These are phyloP conservation scores for Archips xylosteana DNA, from an alignment of 2,888 invertebrate genomes.

Conservation along the genomic window DNA sequence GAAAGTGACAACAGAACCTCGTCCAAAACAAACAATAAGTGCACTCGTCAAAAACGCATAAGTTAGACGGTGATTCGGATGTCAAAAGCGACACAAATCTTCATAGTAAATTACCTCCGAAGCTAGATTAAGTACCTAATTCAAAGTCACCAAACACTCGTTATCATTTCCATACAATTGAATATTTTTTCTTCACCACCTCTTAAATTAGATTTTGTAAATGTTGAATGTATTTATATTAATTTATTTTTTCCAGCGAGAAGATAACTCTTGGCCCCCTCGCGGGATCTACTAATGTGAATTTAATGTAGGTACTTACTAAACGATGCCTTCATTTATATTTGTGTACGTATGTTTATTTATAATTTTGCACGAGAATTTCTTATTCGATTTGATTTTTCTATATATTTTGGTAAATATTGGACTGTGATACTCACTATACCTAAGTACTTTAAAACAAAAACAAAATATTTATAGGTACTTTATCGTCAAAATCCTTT, in stretches of 20 bases:
- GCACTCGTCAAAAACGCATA: background rate
- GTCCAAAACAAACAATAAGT: too few species aligned
- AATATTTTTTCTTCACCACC: conserved; percentile 67
- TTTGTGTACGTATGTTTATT: conserved; percentile 56
- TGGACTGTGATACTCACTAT: too few species aligned
- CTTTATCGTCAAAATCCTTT: too few species aligned
- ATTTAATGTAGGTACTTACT: conserved; percentile 79
- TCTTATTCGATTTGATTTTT: too few species aligned
- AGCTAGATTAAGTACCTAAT: conserved; percentile 27
- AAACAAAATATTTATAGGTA: too few species aligned
- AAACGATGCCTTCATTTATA: conserved; percentile 74
- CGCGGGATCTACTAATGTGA: conserved; percentile 81
- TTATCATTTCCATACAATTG: conserved; percentile 82
- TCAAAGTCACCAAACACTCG: conserved; percentile 26
- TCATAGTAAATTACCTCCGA: conserved; percentile 20
- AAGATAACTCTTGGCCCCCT: conserved; percentile 76
- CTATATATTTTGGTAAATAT: too few species aligned
- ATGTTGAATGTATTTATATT: conserved; percentile 71
- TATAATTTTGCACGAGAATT: background rate
- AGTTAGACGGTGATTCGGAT: background rate
- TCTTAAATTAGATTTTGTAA: conserved; percentile 67
- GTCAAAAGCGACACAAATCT: background rate
- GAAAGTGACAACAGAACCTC: too few species aligned
- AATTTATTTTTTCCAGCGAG: conserved; percentile 77
- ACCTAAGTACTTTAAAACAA: too few species aligned